These are phyloP conservation scores for Gonocerus acuteangulatus DNA, from an alignment of 2,888 invertebrate species.

Conservation along the genomic window DNA sequence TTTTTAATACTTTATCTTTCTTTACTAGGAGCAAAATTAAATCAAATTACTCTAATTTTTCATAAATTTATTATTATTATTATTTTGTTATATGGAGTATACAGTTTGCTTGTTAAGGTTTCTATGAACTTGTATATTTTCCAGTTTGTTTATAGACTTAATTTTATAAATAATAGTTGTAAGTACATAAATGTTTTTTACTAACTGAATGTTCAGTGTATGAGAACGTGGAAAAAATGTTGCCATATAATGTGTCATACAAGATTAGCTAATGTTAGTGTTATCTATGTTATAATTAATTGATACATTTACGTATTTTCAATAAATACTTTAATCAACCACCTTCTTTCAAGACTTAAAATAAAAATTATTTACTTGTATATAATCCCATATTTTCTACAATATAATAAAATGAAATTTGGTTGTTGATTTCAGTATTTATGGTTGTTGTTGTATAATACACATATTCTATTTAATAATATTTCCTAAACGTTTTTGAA, in stretches of 20 bases:
- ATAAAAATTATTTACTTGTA: background rate
- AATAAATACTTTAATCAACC: slow-evolving; percentile 21
- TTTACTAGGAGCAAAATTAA: too few species aligned
- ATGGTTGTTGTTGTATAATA: slow-evolving; percentile 31
- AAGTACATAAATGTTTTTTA: too few species aligned
- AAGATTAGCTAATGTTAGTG: slow-evolving; percentile 27
- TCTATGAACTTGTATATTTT: too few species aligned
- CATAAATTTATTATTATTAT: too few species aligned
- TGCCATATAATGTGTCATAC: slow-evolving; percentile 33
- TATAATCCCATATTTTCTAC: slow-evolving; percentile 20
- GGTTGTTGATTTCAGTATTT: slow-evolving; percentile 10
- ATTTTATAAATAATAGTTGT: too few species aligned
- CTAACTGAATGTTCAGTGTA: background rate
- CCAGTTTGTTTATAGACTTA: too few species aligned
- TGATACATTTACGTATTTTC: slow-evolving; percentile 9
- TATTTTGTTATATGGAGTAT: too few species aligned
- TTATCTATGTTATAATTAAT: slow-evolving; percentile 25
- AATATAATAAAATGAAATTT: slow-evolving; percentile 19
- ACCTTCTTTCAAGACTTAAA: slow-evolving; percentile 17
- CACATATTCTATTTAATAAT: slow-evolving; percentile 32
- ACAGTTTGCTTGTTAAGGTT: too few species aligned
- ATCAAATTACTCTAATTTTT: too few species aligned
- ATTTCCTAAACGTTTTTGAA: slow-evolving; percentile 28
- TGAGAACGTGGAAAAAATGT: slow-evolving; percentile 21
- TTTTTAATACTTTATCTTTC: too few species aligned